phyloP scores from a whole-genome alignment of 1,140 invertebrate genomes.

The Drosophila bocki region DNA sequence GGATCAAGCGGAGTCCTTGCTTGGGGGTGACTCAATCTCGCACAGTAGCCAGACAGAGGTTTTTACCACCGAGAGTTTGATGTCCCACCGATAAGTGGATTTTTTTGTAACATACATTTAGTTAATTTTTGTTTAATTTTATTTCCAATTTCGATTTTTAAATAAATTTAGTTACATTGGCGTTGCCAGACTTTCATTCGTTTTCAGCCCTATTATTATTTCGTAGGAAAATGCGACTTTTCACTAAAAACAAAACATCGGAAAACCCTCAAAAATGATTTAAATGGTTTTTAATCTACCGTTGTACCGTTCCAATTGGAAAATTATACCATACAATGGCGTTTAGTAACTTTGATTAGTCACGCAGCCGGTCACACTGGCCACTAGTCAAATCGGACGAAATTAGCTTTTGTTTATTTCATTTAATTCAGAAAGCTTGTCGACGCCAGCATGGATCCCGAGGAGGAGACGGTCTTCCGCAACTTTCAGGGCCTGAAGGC shows the following conservation, averaged over 20 bases:
- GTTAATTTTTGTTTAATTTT: neutral
- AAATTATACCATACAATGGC: neutral
- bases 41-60: neutral
- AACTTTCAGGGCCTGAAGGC: constrained; percentile 65
- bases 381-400: constrained; percentile 6
- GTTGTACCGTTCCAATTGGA: neutral
- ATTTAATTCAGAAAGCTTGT: constrained; percentile 24
- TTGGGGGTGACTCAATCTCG: constrained; percentile 26
- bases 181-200: too few relatives aligned
- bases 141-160: constrained; percentile 1
- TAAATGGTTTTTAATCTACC: neutral
- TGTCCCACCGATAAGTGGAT: constrained; percentile 43
- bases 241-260: too few relatives aligned
- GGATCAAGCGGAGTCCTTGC: neutral
- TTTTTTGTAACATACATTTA: neutral
- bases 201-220: too few relatives aligned
- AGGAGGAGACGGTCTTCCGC: constrained; percentile 69
- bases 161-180: neutral
- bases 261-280: neutral
- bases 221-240: too few relatives aligned
- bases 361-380: neutral
- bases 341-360: neutral
- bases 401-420: constrained; percentile 41
- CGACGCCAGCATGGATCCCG: constrained; percentile 45
- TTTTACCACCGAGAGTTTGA: constrained; percentile 59